These are phyloP conservation scores for Aphodius sticticus DNA, from an alignment of 2,888 invertebrate species.

Conservation along the genomic window DNA sequence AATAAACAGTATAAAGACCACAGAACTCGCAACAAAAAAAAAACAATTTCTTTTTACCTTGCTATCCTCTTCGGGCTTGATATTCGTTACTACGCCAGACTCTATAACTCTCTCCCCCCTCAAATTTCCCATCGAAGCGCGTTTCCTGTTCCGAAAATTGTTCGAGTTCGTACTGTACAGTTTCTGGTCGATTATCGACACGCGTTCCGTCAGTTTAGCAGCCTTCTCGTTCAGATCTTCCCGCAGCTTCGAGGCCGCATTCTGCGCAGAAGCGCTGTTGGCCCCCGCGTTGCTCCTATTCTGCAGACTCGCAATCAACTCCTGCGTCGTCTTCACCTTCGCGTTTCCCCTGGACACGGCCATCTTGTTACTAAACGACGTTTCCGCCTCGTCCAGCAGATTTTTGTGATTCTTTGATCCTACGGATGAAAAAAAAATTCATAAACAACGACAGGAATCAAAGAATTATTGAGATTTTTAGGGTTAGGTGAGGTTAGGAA, in stretches of 20 bases:
- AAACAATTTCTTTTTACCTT: background rate
- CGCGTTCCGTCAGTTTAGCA: conserved; percentile 58
- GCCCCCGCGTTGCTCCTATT: conserved; percentile 45
- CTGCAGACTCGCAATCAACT: conserved; percentile 80
- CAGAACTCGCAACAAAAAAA: too few relatives aligned
- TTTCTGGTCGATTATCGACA: conserved; percentile 57
- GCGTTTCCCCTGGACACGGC: conserved; percentile 67
- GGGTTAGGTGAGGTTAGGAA: too few relatives aligned
- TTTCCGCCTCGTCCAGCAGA: conserved; percentile 63
- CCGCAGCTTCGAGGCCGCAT: conserved; percentile 45
- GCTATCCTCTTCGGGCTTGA: conserved; percentile 43
- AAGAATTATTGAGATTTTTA: too few relatives aligned
- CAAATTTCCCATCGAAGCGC: background rate
- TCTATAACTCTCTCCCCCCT: conserved; percentile 51
- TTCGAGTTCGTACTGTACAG: conserved; percentile 21
- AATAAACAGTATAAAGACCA: too few relatives aligned
- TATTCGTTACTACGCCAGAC: conserved; percentile 55
- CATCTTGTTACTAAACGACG: conserved; percentile 65
- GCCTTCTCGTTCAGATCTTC: conserved; percentile 58
- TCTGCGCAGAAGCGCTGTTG: conserved; percentile 21
- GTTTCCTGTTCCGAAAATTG: background rate
- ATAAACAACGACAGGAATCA: too few relatives aligned
- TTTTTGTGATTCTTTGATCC: conserved; percentile 63
- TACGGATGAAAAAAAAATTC: conserved; percentile 42
- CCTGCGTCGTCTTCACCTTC: conserved; percentile 80